phyloP scores from a whole-genome alignment of 1,140 invertebrate species.

The Musca domestica region DNA sequence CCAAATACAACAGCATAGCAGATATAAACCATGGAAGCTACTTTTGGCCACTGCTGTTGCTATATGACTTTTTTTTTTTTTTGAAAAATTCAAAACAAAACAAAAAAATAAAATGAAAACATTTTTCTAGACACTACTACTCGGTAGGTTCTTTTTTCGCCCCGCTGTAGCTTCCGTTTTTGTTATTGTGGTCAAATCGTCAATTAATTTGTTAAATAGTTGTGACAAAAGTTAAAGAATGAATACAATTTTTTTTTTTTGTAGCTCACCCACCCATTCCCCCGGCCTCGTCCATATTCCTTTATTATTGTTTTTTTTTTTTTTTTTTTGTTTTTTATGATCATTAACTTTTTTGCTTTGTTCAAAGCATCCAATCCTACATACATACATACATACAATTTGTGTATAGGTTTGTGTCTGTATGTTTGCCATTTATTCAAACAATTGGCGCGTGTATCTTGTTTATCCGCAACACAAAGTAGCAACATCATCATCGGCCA shows the following conservation, averaged over 20 bases:
- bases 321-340: background rate
- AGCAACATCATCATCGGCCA: background rate
- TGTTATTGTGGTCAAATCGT: background rate
- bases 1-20: too few species aligned
- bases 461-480: background rate
- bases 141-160: too few species aligned
- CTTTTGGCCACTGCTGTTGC: too few species aligned
- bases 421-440: background rate
- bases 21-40: too few species aligned
- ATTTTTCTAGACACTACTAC: too few species aligned
- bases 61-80: too few species aligned
- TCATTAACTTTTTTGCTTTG: too few species aligned
- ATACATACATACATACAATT: background rate
- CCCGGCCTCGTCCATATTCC: background rate
- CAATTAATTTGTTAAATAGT: constrained; percentile 24
- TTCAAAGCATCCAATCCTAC: too few species aligned
- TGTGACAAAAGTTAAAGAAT: constrained; percentile 9
- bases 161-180: too few species aligned
- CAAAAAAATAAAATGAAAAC: too few species aligned
- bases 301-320: constrained; percentile 1
- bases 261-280: too few species aligned
- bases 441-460: constrained; percentile 24
- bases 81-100: too few species aligned
- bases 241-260: background rate
- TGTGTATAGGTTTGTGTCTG: background rate